These are phyloP conservation scores for Otis tarda DNA, from an alignment of 2,113 vertebrate genomes.

Conservation along the genomic window DNA sequence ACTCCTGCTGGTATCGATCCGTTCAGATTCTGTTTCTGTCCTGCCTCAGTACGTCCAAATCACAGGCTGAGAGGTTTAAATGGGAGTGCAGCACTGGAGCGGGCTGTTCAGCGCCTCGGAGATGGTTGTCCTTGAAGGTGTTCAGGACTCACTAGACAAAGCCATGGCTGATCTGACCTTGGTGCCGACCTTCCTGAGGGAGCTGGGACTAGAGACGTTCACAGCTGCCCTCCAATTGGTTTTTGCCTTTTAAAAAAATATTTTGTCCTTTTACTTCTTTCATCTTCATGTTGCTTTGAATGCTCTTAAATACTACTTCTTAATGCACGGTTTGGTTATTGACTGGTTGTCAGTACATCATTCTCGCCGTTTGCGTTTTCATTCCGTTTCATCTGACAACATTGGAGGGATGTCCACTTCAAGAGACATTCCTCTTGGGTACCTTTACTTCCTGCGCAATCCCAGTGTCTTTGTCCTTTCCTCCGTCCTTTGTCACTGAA, in stretches of 20 bases:
- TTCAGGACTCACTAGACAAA: neutral
- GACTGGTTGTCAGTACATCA: neutral
- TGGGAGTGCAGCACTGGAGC: neutral
- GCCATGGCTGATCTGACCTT: neutral
- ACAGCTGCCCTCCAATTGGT: neutral
- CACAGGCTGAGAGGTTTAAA: neutral
- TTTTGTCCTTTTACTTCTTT: neutral
- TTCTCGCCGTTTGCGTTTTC: neutral
- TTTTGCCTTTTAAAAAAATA: neutral
- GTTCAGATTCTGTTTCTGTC: neutral
- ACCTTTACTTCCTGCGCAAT: neutral
- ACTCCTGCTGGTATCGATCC: neutral
- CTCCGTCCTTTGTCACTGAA: neutral
- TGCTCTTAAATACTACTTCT: neutral
- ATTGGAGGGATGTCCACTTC: neutral
- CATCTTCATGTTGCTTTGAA: neutral
- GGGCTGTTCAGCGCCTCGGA: neutral
- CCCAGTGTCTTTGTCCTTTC: neutral
- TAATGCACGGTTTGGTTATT: neutral
- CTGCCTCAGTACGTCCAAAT: neutral
- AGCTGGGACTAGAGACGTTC: neutral
- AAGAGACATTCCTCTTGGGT: neutral
- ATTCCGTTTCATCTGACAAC: neutral
- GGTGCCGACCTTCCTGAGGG: neutral
- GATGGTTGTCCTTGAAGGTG: neutral